These are phyloP conservation scores for Perizoma flavofasciatum DNA, from an alignment of 2,888 invertebrate species.

Conservation along the genomic window DNA sequence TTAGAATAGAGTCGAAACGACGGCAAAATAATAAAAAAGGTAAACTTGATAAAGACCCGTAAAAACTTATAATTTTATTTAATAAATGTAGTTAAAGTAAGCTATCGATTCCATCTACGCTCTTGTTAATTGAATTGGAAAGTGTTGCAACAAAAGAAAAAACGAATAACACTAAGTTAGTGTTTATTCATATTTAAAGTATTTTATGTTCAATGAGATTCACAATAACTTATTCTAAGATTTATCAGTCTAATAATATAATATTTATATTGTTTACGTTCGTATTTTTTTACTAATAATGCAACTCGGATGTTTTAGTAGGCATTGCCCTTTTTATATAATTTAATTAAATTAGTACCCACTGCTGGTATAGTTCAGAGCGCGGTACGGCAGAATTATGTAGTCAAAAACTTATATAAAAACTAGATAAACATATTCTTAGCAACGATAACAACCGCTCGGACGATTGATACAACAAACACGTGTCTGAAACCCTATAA, in stretches of 20 bases:
- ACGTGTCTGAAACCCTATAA: conserved; percentile 38
- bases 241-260: conserved; percentile 57
- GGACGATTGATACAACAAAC: conserved; percentile 34
- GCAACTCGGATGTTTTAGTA: no score
- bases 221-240: conserved; percentile 44
- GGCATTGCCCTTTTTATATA: no score
- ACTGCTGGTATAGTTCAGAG: conserved; percentile 2
- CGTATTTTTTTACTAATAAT: not conserved
- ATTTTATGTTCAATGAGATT: conserved; percentile 49
- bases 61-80: conserved; percentile 4
- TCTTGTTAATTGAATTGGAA: conserved; percentile 26
- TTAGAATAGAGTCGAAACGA: not conserved
- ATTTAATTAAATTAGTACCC: no score
- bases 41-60: no score
- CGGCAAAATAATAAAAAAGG: no score
- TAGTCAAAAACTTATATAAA: conserved; percentile 17
- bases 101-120: conserved; percentile 14
- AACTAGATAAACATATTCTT: conserved; percentile 34
- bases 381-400: not conserved
- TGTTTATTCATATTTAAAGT: conserved; percentile 43
- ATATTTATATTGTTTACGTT: not conserved
- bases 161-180: conserved; percentile 28
- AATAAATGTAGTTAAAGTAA: conserved; percentile 30
- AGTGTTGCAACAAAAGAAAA: conserved; percentile 28
- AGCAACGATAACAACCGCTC: conserved; percentile 43